These are phyloP conservation scores for Aphaenogaster floridana DNA, from an alignment of 1,140 invertebrate species.

Conservation along the genomic window DNA sequence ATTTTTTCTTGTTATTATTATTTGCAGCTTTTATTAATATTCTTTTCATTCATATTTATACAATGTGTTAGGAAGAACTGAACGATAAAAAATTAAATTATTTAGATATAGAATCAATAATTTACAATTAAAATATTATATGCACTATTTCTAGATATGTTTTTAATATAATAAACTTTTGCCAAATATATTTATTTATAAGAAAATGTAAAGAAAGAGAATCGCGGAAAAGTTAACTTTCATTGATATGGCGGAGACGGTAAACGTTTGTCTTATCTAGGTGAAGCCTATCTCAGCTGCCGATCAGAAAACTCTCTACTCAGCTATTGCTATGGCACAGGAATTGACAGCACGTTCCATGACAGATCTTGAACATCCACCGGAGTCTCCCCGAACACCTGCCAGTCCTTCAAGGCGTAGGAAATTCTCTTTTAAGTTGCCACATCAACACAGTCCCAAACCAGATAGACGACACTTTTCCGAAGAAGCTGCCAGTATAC, in stretches of 20 bases:
- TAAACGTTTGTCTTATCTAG: slow-evolving; percentile 82
- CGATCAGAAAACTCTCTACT: slow-evolving; percentile 97
- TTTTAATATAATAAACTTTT: slow-evolving; percentile 26
- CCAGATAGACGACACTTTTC: slow-evolving; percentile 94
- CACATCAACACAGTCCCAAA: slow-evolving; percentile 89
- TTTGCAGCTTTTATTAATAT: slow-evolving; percentile 66
- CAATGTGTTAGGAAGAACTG: slow-evolving; percentile 17
- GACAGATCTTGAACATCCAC: slow-evolving; percentile 91
- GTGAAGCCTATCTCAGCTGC: slow-evolving; percentile 98
- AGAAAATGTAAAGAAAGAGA: slow-evolving; percentile 15
- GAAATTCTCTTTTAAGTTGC: slow-evolving; percentile 96
- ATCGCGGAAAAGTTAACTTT: slow-evolving; percentile 23
- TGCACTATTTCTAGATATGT: background rate
- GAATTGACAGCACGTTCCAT: slow-evolving; percentile 96
- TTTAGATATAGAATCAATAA: no score
- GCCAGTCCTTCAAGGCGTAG: slow-evolving; percentile 93
- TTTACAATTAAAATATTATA: background rate
- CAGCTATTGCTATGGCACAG: slow-evolving; percentile 97
- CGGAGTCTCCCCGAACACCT: slow-evolving; percentile 90
- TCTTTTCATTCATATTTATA: slow-evolving; percentile 60
- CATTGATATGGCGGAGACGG: slow-evolving; percentile 27
- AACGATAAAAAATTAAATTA: background rate
- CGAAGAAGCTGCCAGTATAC: slow-evolving; percentile 95
- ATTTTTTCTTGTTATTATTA: slow-evolving; percentile 68
- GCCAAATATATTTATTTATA: background rate